These are phyloP conservation scores for Trichopria drosophilae DNA, from an alignment of 2,888 invertebrate species.

Conservation along the genomic window DNA sequence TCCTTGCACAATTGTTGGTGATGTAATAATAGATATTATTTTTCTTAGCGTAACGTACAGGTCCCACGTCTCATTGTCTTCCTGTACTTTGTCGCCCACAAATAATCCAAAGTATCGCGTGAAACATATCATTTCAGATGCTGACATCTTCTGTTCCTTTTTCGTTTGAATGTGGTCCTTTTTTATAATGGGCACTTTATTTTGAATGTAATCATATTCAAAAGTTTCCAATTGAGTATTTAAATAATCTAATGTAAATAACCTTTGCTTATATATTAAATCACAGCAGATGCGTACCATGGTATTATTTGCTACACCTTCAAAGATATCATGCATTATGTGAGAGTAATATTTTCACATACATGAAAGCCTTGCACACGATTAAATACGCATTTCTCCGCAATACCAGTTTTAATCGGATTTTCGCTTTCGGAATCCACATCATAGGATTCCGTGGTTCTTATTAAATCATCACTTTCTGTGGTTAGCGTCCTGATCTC, in stretches of 20 bases:
- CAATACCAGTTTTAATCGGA: slow-evolving; percentile 13
- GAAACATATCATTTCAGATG: no score
- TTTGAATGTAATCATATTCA: no score
- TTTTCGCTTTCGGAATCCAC: slow-evolving; percentile 1
- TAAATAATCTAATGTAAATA: slow-evolving; percentile 15
- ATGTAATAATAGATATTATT: no score
- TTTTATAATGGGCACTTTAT: no score
- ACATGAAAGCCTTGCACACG: slow-evolving; percentile 18
- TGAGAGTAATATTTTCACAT: slow-evolving; percentile 9
- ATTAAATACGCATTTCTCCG: no score
- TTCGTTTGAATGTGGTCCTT: no score
- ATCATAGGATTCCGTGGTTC: slow-evolving; percentile 8
- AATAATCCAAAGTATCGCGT: no score
- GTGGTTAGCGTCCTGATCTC: slow-evolving; percentile 8
- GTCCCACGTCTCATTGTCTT: no score
- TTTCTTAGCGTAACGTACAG: no score
- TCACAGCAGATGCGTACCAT: slow-evolving; percentile 11
- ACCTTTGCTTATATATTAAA: slow-evolving; percentile 20
- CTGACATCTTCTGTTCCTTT: no score
- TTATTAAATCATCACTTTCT: slow-evolving; percentile 3
- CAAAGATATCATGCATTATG: slow-evolving; percentile 17
- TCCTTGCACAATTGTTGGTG: no score
- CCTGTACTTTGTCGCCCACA: no score
- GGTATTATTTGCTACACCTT: slow-evolving; percentile 12
- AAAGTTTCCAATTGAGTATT: slow-evolving; percentile 11